These are phyloP conservation scores for Prenolepis imparis DNA, from an alignment of 2,888 invertebrate species.

Conservation along the genomic window DNA sequence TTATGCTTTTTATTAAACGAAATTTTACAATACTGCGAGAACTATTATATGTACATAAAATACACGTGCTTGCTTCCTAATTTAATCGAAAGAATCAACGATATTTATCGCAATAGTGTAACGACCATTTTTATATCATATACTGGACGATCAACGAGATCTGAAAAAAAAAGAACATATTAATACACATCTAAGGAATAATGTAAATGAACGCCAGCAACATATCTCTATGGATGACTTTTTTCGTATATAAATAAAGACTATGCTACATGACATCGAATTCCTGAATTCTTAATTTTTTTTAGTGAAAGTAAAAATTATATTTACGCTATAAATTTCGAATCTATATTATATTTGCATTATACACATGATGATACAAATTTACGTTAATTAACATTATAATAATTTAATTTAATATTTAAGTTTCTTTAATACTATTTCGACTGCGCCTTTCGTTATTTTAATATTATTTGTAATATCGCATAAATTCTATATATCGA, in stretches of 20 bases:
- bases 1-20: constrained; percentile 59
- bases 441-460: background rate
- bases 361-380: background rate
- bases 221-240: constrained; percentile 76
- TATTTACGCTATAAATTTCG: background rate
- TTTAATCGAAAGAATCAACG: constrained; percentile 63
- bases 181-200: constrained; percentile 67
- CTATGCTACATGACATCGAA: constrained; percentile 64
- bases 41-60: constrained; percentile 71
- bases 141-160: constrained; percentile 63
- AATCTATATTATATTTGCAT: background rate
- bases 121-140: constrained; percentile 74
- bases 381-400: background rate
- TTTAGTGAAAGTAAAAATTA: background rate
- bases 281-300: background rate
- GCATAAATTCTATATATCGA: background rate
- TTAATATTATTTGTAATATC: constrained; percentile 13
- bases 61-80: constrained; percentile 73
- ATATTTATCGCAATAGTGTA: constrained; percentile 72
- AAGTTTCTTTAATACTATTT: background rate
- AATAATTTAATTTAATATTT: background rate
- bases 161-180: constrained; percentile 58
- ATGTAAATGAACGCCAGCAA: constrained; percentile 71
- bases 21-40: constrained; percentile 51
- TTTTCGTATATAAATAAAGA: constrained; percentile 75